phyloP scores from a whole-genome alignment of 2,113 vertebrate genomes.

The Catagonus wagneri region DNA sequence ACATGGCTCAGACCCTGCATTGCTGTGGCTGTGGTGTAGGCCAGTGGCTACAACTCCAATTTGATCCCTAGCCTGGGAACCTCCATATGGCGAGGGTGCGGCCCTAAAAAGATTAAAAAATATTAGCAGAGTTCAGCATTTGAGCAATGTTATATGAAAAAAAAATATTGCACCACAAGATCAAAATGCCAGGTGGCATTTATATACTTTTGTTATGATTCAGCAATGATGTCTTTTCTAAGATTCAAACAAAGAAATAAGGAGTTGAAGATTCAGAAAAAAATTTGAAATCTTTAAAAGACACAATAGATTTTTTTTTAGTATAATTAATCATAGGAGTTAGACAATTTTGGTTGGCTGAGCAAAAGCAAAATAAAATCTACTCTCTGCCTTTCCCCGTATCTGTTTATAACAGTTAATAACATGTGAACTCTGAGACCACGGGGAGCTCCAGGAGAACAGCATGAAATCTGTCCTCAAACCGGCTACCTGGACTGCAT shows the following conservation, averaged over 20 bases:
- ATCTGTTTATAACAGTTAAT: neutral
- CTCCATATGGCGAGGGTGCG: too few relatives aligned
- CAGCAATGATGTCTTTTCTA: neutral
- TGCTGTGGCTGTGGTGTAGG: too few relatives aligned
- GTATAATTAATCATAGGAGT: slow-evolving; percentile 43
- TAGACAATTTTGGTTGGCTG: neutral
- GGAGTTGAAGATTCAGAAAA: neutral
- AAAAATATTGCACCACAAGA: neutral
- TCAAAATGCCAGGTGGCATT: neutral
- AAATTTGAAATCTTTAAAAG: neutral
- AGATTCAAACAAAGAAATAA: neutral
- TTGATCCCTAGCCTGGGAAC: too few relatives aligned
- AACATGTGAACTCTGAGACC: neutral
- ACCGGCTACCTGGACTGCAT: neutral
- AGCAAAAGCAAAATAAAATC: neutral
- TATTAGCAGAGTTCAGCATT: slow-evolving; percentile 5
- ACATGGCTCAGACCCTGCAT: too few relatives aligned
- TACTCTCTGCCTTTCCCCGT: neutral
- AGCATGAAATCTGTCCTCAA: neutral
- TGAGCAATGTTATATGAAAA: neutral
- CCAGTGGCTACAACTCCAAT: too few relatives aligned
- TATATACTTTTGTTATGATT: neutral
- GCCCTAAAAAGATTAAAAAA: slow-evolving; percentile 29
- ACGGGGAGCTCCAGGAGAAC: neutral
- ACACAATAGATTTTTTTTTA: neutral